Evolutionary conservation across 2,888 invertebrate species (phyloP).

Genomic region (Sturmia bella): DNA sequence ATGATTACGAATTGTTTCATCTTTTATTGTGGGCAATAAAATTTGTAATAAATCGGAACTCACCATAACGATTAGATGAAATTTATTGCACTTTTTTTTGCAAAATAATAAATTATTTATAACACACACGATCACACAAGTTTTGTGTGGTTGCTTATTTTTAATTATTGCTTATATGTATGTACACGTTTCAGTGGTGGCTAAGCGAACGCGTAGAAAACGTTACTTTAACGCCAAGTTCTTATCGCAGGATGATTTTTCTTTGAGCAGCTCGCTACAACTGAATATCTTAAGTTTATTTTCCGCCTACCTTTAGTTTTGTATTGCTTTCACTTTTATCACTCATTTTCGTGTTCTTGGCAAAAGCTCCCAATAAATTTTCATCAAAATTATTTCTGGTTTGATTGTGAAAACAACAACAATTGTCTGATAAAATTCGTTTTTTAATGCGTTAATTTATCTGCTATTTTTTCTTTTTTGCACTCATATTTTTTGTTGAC

Average conservation of each 20-base stretch:
- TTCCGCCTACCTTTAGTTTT: constrained; percentile 57
- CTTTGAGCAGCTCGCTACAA: constrained; percentile 50
- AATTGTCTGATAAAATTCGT: background rate
- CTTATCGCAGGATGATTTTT: constrained; percentile 37
- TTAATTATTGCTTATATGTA: too few relatives aligned
- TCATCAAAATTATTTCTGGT: background rate
- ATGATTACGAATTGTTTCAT: too few relatives aligned
- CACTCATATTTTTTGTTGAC: background rate
- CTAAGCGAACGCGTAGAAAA: constrained; percentile 14
- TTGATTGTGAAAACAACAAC: too few relatives aligned
- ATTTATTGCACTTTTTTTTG: constrained; percentile 68
- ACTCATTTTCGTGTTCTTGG: constrained; percentile 53
- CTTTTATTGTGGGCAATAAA: background rate
- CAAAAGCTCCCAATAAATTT: constrained; percentile 16
- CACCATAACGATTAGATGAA: constrained; percentile 71
- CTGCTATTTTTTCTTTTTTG: background rate
- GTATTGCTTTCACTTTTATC: constrained; percentile 3
- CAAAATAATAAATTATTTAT: constrained; percentile 50
- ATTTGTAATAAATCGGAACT: constrained; percentile 50
- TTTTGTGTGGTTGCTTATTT: background rate
- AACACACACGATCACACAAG: background rate
- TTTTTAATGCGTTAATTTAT: background rate
- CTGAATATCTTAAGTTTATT: constrained; percentile 45
- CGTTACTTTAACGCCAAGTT: constrained; percentile 42
- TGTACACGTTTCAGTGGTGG: too few relatives aligned